Base-by-base conservation (phyloP, 2,888 invertebrate genomes). In the Cylloceria caligata region DNA sequence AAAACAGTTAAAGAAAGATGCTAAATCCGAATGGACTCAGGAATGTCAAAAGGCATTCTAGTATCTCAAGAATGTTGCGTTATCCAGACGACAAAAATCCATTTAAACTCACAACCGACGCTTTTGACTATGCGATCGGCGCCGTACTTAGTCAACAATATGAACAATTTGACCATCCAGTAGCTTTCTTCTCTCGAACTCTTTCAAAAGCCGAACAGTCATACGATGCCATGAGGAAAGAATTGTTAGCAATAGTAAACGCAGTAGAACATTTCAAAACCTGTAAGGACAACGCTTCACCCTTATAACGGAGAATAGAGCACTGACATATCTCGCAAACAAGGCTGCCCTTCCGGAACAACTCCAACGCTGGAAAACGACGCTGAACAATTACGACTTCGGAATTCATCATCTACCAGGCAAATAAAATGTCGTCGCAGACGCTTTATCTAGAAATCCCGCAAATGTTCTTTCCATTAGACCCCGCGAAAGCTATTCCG, bases 171-270 rank as follows among this genome's bases (percentile, higher is more conserved):
- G 83, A 86, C 77, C 80, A 86, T 57, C 89, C 89, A 2, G 83
- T 91, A 13, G 88, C 88, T 34, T 91, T 88, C 65, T 85, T 89
- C 7, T 90, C 89, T 19, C 85, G 90, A 82, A 90, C 88, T 0
- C 76, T 87, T 73, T 86, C 78, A n/a, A 65, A 81, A 69, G 80
- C 88, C 0, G 88, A 91, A 86, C n/a, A n/a, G n/a, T n/a, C n/a
- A 65, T 55, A 90, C 73, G 86, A 88, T 0, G 86, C 88, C 0
- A 90, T 91, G 30, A 91, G n/a, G 2, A 47, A n/a, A 47, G 19
- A 47, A 6, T 13, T 19, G 6, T 16, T 16, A 3, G 19, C 47
- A 16, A 16, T 47, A 4, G 47, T n/a, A 47, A 16, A n/a, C 16
- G 19, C n/a, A 47, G n/a, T 19, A 47, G 47, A 47, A n/a, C n/a